These are phyloP conservation scores for Eupithecia dodoneata DNA, from an alignment of 2,888 invertebrate genomes.

Conservation along the genomic window DNA sequence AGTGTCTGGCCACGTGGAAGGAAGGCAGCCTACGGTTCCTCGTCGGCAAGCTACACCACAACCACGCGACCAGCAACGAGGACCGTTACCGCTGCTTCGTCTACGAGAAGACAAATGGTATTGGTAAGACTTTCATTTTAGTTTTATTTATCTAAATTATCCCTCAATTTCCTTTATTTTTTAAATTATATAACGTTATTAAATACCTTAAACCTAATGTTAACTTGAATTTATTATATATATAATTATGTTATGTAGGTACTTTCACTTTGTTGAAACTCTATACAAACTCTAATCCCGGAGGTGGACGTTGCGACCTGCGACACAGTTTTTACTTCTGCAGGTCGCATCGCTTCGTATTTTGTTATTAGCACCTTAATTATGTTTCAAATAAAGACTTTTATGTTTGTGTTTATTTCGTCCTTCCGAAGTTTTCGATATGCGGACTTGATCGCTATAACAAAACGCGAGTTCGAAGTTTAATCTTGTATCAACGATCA, in stretches of 20 bases:
- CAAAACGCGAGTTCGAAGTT: background rate
- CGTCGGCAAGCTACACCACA: slow-evolving; percentile 94
- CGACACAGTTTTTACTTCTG: too few species aligned
- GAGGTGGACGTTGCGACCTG: too few species aligned
- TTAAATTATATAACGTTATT: too few species aligned
- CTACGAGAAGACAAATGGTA: slow-evolving; percentile 91
- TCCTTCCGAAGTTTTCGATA: background rate
- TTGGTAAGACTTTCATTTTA: slow-evolving; percentile 44
- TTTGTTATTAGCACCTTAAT: too few species aligned
- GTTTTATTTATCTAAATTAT: slow-evolving; percentile 2
- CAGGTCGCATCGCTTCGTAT: too few species aligned
- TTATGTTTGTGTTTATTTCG: background rate
- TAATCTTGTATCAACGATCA: background rate
- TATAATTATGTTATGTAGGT: too few species aligned
- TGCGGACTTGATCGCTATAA: background rate
- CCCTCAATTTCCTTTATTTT: too few species aligned
- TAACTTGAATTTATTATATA: too few species aligned
- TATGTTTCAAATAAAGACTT: too few species aligned
- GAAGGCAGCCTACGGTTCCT: slow-evolving; percentile 96
- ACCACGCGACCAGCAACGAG: slow-evolving; percentile 95
- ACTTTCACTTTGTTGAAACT: too few species aligned
- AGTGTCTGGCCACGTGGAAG: slow-evolving; percentile 96
- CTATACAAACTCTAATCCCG: too few species aligned
- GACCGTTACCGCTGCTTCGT: slow-evolving; percentile 98
- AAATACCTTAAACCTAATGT: too few species aligned